Evolutionary conservation across 1,140 invertebrate genomes (phyloP).

Genomic region (Heliconius congener): DNA sequence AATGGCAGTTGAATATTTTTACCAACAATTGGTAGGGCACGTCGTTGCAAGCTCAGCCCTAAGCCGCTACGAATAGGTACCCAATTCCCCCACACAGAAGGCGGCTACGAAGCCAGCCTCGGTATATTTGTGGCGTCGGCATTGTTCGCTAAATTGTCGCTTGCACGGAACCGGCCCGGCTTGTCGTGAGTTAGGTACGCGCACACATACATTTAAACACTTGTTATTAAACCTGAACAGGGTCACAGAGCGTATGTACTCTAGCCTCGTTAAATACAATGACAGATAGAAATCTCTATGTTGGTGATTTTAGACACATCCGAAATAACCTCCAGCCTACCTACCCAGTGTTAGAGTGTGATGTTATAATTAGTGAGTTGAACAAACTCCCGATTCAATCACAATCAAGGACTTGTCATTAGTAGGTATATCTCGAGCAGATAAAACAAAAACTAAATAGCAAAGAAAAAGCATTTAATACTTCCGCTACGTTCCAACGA

Average conservation of each 20-base stretch:
- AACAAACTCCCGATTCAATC: constrained; percentile 52
- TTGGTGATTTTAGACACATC: constrained; percentile 66
- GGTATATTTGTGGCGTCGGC: constrained; percentile 75
- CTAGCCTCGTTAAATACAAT: constrained; percentile 72
- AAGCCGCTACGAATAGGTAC: constrained; percentile 31
- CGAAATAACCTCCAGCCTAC: constrained; percentile 52
- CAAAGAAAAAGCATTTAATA: constrained; percentile 40
- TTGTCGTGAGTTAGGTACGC: constrained; percentile 76
- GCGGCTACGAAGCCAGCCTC: constrained; percentile 69
- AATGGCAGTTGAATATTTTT: constrained; percentile 80
- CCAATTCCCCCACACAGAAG: constrained; percentile 40
- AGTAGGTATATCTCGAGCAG: constrained; percentile 23
- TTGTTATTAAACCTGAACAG: constrained; percentile 78
- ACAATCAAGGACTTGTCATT: constrained; percentile 22
- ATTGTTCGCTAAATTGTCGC: constrained; percentile 80
- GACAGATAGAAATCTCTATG: constrained; percentile 70
- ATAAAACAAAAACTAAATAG: constrained; percentile 39
- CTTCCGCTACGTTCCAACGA: constrained; percentile 49
- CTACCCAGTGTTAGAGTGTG: constrained; percentile 44
- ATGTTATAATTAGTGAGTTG: constrained; percentile 62
- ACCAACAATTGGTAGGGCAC: constrained; percentile 46
- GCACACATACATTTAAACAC: constrained; percentile 77
- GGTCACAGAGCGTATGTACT: constrained; percentile 69
- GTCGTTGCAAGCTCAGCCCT: constrained; percentile 46
- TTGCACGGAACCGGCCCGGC: constrained; percentile 75